Conservation (phyloP, 2,797 vertebrate genomes). For the Heterohyrax brucei region DNA sequence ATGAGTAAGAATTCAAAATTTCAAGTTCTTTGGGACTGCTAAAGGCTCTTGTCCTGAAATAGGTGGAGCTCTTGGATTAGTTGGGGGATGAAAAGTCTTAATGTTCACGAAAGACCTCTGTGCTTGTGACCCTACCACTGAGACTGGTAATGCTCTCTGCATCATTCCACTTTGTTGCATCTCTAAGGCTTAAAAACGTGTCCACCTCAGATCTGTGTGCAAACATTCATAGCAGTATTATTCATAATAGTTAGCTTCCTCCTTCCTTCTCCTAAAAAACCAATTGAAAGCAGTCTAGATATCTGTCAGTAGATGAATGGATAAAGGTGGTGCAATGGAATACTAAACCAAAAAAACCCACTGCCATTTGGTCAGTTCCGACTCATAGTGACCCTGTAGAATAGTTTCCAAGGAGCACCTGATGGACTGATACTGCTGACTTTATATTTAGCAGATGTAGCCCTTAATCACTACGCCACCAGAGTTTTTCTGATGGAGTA, state of each 20-base stretch:
- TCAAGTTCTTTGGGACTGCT: not conserved
- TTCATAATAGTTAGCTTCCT: not conserved
- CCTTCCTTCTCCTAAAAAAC: not conserved
- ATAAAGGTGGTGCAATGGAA: not conserved
- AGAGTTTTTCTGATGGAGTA: no score
- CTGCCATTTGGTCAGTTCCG: no score
- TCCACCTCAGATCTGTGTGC: not conserved
- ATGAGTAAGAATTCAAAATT: constrained; percentile 21
- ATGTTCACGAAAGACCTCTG: not conserved
- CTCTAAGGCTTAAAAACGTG: not conserved
- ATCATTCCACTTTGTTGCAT: not conserved
- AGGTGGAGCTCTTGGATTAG: not conserved
- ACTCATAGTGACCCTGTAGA: no score
- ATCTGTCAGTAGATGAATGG: not conserved
- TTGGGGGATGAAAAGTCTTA: not conserved
- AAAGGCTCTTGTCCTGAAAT: not conserved
- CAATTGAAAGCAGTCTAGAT: not conserved
- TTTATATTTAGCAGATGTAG: no score
- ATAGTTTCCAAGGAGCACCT: no score
- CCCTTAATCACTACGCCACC: no score
- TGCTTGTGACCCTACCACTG: not conserved
- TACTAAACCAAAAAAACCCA: no score
- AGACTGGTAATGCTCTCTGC: not conserved
- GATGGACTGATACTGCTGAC: no score
- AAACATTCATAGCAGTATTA: not conserved